Evolutionary conservation across 2,888 invertebrate species (phyloP).

Genomic region (Epistrophella euchroma): DNA sequence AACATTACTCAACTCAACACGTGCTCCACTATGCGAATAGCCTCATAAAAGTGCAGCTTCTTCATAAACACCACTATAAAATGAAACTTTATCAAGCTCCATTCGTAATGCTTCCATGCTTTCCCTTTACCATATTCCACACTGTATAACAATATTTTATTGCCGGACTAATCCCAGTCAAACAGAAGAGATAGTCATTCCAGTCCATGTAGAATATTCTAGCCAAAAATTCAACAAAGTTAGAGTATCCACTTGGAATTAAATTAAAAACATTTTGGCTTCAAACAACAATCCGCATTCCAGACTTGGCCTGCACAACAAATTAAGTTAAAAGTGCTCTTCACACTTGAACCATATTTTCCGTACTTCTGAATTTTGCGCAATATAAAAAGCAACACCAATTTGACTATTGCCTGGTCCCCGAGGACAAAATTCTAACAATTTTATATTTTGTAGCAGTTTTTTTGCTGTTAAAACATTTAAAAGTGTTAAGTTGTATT

Average conservation of each 20-base stretch:
- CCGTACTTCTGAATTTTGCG: not conserved
- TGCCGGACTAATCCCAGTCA: not conserved
- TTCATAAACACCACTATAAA: constrained; percentile 62
- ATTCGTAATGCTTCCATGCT: not conserved
- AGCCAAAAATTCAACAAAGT: constrained; percentile 22
- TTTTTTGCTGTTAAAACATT: not conserved
- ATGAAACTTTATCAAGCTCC: constrained; percentile 33
- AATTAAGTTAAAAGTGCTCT: constrained; percentile 40
- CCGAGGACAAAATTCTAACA: not conserved
- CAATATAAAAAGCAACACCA: not conserved
- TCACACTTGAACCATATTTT: constrained; percentile 39
- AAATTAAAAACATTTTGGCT: constrained; percentile 63
- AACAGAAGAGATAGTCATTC: not conserved
- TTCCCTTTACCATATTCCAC: not conserved
- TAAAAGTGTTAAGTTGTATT: not conserved
- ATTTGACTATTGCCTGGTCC: constrained; percentile 4
- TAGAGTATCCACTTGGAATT: constrained; percentile 57
- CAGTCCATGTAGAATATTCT: not conserved
- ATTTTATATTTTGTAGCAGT: constrained; percentile 7
- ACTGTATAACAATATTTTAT: constrained; percentile 19
- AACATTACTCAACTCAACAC: constrained; percentile 51
- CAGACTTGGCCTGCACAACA: constrained; percentile 8
- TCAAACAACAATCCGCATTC: constrained; percentile 46
- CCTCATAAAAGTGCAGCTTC: constrained; percentile 36
- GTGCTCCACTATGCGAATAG: constrained; percentile 41